Conservation (phyloP, 2,888 invertebrate species). For the Dexiosoma caninum region DNA sequence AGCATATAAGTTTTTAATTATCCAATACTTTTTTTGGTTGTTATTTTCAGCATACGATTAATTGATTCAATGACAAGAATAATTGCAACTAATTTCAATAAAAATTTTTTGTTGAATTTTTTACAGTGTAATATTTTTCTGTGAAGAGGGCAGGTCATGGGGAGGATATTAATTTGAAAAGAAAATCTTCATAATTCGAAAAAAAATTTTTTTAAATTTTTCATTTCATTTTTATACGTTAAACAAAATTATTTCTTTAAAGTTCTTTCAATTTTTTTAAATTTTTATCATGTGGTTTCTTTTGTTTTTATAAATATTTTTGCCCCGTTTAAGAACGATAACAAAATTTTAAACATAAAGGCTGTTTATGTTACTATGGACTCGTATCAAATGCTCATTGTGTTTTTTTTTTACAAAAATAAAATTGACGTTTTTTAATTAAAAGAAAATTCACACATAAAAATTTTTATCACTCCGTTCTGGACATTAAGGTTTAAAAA, state of each 20-base stretch:
- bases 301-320: background rate
- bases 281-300: background rate
- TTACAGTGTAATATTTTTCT: too few species aligned
- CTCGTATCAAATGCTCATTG: conserved; percentile 27
- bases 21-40: too few species aligned
- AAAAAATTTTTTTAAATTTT: too few species aligned
- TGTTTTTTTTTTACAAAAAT: background rate
- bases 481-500: background rate
- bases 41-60: too few species aligned
- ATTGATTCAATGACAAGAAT: too few species aligned
- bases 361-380: conserved; percentile 21
- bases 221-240: background rate
- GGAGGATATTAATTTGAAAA: too few species aligned
- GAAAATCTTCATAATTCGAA: too few species aligned
- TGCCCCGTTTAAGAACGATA: conserved; percentile 30
- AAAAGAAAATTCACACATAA: too few species aligned
- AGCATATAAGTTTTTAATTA: too few species aligned
- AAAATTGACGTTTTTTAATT: background rate
- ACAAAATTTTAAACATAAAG: conserved; percentile 16
- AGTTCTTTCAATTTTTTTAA: background rate
- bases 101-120: too few species aligned
- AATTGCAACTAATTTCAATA: too few species aligned
- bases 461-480: conserved; percentile 11
- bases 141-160: too few species aligned
- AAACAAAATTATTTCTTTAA: conserved; percentile 36